Percentiles rank a stretch among this genome's conserved stretches.
Conservation (phyloP, 1,140 invertebrate genomes). For the Radopholus similis region DNA sequence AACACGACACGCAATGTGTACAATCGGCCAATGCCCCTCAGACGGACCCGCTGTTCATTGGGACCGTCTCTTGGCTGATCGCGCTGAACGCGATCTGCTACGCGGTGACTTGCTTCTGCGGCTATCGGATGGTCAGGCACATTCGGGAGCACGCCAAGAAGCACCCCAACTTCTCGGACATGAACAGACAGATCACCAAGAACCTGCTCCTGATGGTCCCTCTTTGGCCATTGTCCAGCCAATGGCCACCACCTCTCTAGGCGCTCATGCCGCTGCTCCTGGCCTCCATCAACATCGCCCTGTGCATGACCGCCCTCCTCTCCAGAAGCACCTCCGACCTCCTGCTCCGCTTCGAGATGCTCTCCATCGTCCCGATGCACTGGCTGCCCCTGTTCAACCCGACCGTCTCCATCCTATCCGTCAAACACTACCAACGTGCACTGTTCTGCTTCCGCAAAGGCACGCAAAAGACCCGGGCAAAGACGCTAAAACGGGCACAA, state of each 20-base stretch:
- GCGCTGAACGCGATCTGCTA: not conserved
- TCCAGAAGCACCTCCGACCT: not conserved
- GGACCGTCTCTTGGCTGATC: not conserved
- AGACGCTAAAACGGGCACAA: no score
- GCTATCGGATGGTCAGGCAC: not conserved
- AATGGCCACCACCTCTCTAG: not conserved
- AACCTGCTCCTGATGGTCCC: not conserved
- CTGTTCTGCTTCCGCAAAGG: no score
- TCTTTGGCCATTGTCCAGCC: not conserved
- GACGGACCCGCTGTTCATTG: not conserved
- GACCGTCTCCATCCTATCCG: not conserved
- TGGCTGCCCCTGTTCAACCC: slow-evolving; percentile 8
- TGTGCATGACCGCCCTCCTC: not conserved
- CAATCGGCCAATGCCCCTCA: no score
- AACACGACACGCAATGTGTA: not conserved
- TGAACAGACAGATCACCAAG: not conserved
- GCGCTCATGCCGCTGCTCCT: not conserved
- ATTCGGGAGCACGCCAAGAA: not conserved
- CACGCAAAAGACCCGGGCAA: no score
- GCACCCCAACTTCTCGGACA: not conserved
- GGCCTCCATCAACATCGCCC: not conserved
- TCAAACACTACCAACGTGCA: not conserved
- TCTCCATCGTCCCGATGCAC: not conserved
- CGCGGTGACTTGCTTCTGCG: not conserved
- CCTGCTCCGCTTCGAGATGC: not conserved